Conservation (phyloP, 2,888 invertebrate species). For the Neuroscelio doddi region DNA sequence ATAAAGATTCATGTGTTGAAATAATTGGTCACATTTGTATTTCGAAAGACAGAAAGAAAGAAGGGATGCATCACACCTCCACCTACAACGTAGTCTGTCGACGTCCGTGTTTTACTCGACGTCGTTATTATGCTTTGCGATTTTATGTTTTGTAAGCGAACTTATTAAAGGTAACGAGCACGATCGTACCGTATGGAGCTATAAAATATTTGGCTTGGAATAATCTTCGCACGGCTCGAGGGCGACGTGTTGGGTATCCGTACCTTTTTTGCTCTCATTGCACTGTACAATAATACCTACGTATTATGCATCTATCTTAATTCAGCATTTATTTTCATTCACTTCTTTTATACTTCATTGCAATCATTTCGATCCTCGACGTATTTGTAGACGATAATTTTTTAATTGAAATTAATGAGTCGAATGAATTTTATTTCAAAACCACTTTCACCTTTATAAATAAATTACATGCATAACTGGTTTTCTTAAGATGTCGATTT, state of each 20-base stretch:
- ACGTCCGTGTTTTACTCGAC: conserved; percentile 43
- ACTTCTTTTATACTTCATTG: not conserved
- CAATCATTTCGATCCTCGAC: conserved; percentile 10
- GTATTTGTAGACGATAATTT: conserved; percentile 18
- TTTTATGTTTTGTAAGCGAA: conserved; percentile 58
- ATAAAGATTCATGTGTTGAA: no score
- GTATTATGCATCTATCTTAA: conserved; percentile 9
- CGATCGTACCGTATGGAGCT: conserved; percentile 50
- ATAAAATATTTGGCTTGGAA: conserved; percentile 55
- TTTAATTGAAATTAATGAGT: conserved; percentile 32
- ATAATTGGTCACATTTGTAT: conserved; percentile 9
- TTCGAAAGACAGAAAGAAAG: conserved; percentile 1
- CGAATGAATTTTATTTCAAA: conserved; percentile 37
- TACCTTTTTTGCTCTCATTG: conserved; percentile 19
- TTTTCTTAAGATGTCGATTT: conserved; percentile 17
- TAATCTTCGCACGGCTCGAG: conserved; percentile 44
- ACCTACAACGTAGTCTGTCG: conserved; percentile 56
- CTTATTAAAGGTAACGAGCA: conserved; percentile 64
- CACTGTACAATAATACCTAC: conserved; percentile 4
- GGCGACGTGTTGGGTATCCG: conserved; percentile 29
- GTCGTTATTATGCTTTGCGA: conserved; percentile 51
- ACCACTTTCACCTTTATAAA: conserved; percentile 41
- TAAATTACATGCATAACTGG: conserved; percentile 31
- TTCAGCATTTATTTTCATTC: conserved; percentile 9
- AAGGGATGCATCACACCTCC: conserved; percentile 57